phyloP scores from a whole-genome alignment of 2,888 invertebrate species.

The Vanessa cardui region DNA sequence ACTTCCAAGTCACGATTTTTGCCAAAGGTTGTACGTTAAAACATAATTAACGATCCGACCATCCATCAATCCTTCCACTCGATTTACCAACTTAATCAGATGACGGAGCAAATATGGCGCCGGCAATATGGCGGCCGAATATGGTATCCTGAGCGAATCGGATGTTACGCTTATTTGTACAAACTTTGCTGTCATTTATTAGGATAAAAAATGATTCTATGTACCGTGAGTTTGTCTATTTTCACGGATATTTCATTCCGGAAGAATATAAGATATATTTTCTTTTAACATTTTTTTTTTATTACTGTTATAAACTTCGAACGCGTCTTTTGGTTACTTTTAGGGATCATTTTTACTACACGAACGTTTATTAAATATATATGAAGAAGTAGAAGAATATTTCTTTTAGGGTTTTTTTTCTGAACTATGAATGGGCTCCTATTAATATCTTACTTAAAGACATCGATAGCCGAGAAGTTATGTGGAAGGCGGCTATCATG shows the following conservation, averaged over 20 bases:
- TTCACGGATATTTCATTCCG: neutral
- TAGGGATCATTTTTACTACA: neutral
- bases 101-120: slow-evolving; percentile 53
- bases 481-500: too few relatives aligned
- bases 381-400: neutral
- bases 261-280: neutral
- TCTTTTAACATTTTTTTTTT: slow-evolving; percentile 3
- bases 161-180: slow-evolving; percentile 35
- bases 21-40: slow-evolving; percentile 40
- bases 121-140: slow-evolving; percentile 39
- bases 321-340: neutral
- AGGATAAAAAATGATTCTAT: slow-evolving; percentile 32
- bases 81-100: slow-evolving; percentile 68
- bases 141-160: slow-evolving; percentile 21
- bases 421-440: too few relatives aligned
- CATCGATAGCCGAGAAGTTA: too few relatives aligned
- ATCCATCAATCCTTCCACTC: slow-evolving; percentile 65
- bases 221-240: neutral
- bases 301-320: neutral
- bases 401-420: too few relatives aligned
- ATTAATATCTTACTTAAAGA: too few relatives aligned
- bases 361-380: neutral
- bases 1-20: slow-evolving; percentile 38
- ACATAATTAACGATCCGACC: slow-evolving; percentile 58
- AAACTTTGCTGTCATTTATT: slow-evolving; percentile 34